Base-by-base conservation (phyloP, 2,888 invertebrate species). In the Amphipyra tragopoginis region DNA sequence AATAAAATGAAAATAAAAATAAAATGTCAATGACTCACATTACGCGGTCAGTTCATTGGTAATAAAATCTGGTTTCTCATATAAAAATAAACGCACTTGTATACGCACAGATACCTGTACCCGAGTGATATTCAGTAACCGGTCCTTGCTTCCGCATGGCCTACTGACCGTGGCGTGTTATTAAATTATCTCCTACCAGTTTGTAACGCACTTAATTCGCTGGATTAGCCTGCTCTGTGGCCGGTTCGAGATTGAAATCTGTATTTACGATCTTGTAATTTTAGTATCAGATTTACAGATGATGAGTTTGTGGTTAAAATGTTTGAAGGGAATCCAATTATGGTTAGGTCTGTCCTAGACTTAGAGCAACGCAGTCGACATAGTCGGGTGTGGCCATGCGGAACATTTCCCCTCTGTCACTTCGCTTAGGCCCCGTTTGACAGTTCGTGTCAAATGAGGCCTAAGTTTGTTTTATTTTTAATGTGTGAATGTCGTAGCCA, bases 141-240 rank as follows among this genome's bases (percentile, higher is more conserved):
- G 73, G 79, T 75, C 59, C 15, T 15, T n/a, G 56, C 71, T 84
- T 81, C 83, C 83, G 82, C 48, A 51, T 83, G 84, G 40, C 80
- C 83, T 60, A 83, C 70, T 83, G 81, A 84, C 84, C 84, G 68
- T 39, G 50, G 52, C 13, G 21, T 45, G 63, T 61, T 74, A 75
- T 60, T 65, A 66, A 64, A 59, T 65, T 55, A 54, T 57, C 53
- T 60, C 38, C 58, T 43, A 74, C 69, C 74, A 50, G 68, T 62
- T 73, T 68, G 52, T 52, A 58, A 51, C 29, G 57, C 52, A 60
- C 57, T 67, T 72, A 34, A 62, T 34, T 39, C 53, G 26, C 65
- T 51, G 43, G 39, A 59, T 63, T 54, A 63, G 21, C 52, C n/a
- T 43, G 50, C 52, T 55, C 64, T 57, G 65, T 43, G 40, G 10